Conservation (phyloP, 2,797 vertebrate genomes). For the Hydrophis major region DNA sequence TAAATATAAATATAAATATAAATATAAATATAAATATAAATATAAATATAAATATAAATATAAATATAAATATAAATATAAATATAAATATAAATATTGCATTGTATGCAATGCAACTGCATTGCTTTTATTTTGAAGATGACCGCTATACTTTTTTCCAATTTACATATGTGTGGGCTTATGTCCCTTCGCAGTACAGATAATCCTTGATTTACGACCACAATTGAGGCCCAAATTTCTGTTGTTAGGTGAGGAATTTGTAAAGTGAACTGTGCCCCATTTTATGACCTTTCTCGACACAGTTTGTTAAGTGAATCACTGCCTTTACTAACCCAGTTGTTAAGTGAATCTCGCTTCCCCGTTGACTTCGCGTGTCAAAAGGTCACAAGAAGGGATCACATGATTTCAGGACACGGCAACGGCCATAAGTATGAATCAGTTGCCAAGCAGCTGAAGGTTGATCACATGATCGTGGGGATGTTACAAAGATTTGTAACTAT, state of each 20-base stretch:
- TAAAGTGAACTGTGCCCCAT: background rate
- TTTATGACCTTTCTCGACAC: background rate
- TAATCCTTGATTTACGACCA: background rate
- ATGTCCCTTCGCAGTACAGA: background rate
- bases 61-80: background rate
- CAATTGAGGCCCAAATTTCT: background rate
- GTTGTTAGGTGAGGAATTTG: background rate
- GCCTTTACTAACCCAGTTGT: background rate
- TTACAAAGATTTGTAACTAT: background rate
- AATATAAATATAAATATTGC: background rate
- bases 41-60: background rate
- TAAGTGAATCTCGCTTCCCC: background rate
- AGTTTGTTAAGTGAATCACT: background rate
- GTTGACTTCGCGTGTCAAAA: background rate
- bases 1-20: background rate
- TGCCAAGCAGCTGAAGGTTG: background rate
- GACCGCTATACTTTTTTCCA: background rate
- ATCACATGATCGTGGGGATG: background rate
- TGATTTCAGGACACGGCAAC: background rate
- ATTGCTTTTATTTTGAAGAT: background rate
- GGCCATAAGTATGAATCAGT: background rate
- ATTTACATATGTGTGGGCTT: background rate
- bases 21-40: background rate
- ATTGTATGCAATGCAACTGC: background rate
- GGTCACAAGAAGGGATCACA: background rate